Evolutionary conservation across 2,113 vertebrate species (phyloP).

Genomic region (Aspiorhynchus laticeps): DNA sequence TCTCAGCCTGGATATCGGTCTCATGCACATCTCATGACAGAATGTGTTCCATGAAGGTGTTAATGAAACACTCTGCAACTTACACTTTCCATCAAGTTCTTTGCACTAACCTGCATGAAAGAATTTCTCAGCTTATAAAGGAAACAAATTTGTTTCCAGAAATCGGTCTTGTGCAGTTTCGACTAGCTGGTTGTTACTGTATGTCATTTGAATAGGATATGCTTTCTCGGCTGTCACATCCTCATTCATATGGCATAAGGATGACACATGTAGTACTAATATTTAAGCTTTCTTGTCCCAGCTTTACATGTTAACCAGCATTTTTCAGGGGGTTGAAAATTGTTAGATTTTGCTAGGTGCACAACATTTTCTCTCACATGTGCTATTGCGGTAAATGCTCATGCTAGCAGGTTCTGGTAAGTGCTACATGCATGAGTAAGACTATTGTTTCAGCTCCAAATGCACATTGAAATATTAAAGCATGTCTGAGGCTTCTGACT

Average conservation of each 20-base stretch:
- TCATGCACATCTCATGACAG: slow-evolving; percentile 33
- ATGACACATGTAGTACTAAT: slow-evolving; percentile 31
- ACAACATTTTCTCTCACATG: not conserved
- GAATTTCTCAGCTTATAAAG: slow-evolving; percentile 30
- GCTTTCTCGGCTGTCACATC: slow-evolving; percentile 14
- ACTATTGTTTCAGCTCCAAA: slow-evolving; percentile 5
- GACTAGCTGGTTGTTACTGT: slow-evolving; percentile 3
- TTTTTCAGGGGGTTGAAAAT: slow-evolving; percentile 20
- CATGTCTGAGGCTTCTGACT: slow-evolving; percentile 39
- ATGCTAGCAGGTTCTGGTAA: slow-evolving; percentile 42
- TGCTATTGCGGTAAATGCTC: slow-evolving; percentile 12
- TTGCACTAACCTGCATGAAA: slow-evolving; percentile 53
- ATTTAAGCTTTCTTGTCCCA: slow-evolving; percentile 14
- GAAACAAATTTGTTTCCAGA: slow-evolving; percentile 35
- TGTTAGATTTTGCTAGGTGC: slow-evolving; percentile 29
- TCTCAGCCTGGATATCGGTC: not conserved
- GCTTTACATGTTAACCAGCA: slow-evolving; percentile 10
- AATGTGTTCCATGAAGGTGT: slow-evolving; percentile 33
- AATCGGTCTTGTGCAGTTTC: slow-evolving; percentile 23
- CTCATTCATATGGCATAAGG: slow-evolving; percentile 50
- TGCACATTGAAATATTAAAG: slow-evolving; percentile 29
- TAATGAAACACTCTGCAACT: slow-evolving; percentile 4
- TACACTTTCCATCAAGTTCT: not conserved
- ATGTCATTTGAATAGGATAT: slow-evolving; percentile 49
- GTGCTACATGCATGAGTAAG: slow-evolving; percentile 50